Conservation (phyloP, 2,113 vertebrate genomes). For the Monarcha castaneiventris region DNA sequence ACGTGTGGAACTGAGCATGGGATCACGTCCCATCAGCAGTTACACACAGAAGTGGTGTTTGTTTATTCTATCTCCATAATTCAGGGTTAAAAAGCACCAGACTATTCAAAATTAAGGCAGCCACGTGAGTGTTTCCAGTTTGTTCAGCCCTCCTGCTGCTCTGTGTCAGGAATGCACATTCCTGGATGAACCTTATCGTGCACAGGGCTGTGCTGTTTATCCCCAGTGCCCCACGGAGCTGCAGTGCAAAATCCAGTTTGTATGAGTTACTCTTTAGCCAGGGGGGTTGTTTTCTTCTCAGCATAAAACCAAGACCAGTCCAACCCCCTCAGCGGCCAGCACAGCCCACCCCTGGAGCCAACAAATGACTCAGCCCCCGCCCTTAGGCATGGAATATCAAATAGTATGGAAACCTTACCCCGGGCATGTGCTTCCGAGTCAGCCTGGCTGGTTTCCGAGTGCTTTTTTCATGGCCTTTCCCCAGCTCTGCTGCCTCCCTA, state of each 20-base stretch:
- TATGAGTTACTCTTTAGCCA: background rate
- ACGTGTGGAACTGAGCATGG: fast-evolving
- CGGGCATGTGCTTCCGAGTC: slow-evolving; percentile 77
- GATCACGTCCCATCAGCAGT: background rate
- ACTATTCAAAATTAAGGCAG: background rate
- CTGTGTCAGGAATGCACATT: background rate
- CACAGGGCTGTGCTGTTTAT: background rate
- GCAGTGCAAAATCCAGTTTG: background rate
- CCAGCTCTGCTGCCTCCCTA: slow-evolving; percentile 67
- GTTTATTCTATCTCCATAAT: background rate
- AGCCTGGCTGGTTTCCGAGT: slow-evolving; percentile 70
- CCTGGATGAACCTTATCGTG: background rate
- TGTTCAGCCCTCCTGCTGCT: background rate
- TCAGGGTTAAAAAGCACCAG: background rate
- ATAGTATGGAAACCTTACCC: slow-evolving; percentile 65
- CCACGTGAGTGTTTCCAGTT: fast-evolving
- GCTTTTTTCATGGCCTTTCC: slow-evolving; percentile 71
- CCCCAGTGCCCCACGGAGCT: background rate
- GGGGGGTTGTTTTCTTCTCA: background rate
- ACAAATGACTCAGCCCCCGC: background rate
- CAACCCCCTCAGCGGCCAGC: background rate
- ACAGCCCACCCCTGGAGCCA: background rate
- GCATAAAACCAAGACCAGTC: background rate
- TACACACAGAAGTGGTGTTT: background rate
- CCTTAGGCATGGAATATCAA: fast-evolving